Evolutionary conservation across 2,113 vertebrate species (phyloP).

Genomic region (Condylura cristata): DNA sequence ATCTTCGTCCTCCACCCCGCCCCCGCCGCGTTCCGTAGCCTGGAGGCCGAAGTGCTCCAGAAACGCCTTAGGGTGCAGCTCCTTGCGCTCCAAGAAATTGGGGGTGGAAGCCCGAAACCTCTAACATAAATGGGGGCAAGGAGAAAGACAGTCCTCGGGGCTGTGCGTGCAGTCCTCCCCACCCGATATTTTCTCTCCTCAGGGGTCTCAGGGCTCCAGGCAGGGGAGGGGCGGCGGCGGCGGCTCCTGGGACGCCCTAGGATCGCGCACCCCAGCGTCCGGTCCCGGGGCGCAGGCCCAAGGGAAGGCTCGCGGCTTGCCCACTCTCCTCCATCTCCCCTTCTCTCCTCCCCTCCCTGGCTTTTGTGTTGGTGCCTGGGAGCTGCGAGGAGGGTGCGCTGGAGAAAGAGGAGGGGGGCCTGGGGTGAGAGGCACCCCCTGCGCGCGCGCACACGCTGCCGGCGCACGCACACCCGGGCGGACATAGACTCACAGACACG

Average conservation of each 20-base stretch:
- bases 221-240: not conserved
- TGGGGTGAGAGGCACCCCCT: slow-evolving; percentile 34
- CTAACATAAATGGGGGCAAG: not conserved
- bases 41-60: not conserved
- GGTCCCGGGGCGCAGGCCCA: not conserved
- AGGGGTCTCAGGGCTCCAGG: not conserved
- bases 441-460: slow-evolving; percentile 51
- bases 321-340: not conserved
- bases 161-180: not conserved
- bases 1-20: not conserved
- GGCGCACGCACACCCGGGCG: slow-evolving; percentile 54
- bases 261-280: fast-evolving
- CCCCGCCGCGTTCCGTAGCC: not conserved
- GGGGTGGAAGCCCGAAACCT: slow-evolving; percentile 21
- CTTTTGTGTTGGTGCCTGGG: slow-evolving; percentile 79
- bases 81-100: not conserved
- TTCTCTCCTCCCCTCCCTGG: slow-evolving; percentile 2
- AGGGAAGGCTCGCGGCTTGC: not conserved
- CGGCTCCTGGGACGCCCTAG: fast-evolving
- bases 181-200: not conserved
- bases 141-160: not conserved
- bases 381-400: slow-evolving; percentile 45
- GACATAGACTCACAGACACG: slow-evolving; percentile 31
- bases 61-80: slow-evolving; percentile 16
- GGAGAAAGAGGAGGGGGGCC: not conserved